Percentiles rank a stretch among this genome's conserved stretches.
These are phyloP conservation scores for Halisarca cf. caerulea DNA, from an alignment of 37 sponge, comb jelly and placozoan species.

Conservation along the genomic window DNA sequence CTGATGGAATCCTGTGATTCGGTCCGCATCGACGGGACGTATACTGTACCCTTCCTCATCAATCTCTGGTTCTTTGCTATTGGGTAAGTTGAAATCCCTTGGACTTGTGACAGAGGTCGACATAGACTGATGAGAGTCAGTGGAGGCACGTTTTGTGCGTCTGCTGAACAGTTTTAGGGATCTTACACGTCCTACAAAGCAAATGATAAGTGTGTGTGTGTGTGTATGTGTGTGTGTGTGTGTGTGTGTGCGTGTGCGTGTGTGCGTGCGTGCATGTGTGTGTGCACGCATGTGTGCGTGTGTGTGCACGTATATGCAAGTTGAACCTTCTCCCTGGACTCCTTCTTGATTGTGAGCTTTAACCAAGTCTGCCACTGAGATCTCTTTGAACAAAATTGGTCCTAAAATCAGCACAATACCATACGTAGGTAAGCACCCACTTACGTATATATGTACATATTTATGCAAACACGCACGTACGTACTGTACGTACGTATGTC, in stretches of 20 bases:
- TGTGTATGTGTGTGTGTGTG: constrained; percentile 23
- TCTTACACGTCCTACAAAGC: background rate
- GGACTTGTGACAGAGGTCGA: too few relatives aligned
- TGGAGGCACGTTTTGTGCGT: too few relatives aligned
- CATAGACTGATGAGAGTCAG: too few relatives aligned
- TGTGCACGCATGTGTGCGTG: background rate
- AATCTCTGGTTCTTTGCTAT: constrained; percentile 39
- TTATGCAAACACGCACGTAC: too few relatives aligned
- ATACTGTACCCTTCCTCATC: constrained; percentile 90
- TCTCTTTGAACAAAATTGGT: constrained; percentile 30
- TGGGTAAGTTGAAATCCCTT: background rate
- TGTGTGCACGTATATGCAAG: background rate
- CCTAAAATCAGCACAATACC: constrained; percentile 38
- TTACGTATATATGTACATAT: too few relatives aligned
- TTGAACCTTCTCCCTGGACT: background rate
- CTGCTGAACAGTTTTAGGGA: background rate
- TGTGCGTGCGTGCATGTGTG: background rate
- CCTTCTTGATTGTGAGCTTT: background rate
- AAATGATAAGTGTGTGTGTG: background rate
- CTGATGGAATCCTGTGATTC: constrained; percentile 32
- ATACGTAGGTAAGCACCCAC: background rate
- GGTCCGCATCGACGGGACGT: constrained; percentile 78
- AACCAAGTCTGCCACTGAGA: background rate
- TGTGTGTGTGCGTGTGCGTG: constrained; percentile 3
- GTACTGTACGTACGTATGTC: too few relatives aligned